These are phyloP conservation scores for Cydia fagiglandana DNA, from an alignment of 1,140 invertebrate genomes.

Conservation along the genomic window DNA sequence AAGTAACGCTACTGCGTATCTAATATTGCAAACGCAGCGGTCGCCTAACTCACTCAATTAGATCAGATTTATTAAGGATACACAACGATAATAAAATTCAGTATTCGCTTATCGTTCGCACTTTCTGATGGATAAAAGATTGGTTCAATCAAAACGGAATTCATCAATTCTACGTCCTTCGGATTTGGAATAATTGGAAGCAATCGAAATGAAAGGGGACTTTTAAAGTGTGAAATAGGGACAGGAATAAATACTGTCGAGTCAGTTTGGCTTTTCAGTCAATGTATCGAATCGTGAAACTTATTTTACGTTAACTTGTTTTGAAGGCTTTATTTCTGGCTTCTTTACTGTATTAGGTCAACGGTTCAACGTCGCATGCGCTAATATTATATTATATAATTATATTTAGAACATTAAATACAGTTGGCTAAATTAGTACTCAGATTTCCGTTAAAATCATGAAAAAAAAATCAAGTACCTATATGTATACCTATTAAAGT, in stretches of 20 bases:
- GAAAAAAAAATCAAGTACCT: too few relatives aligned
- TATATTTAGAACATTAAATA: too few relatives aligned
- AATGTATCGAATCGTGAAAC: background rate
- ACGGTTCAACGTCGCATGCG: too few relatives aligned
- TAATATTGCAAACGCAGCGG: conserved; percentile 13
- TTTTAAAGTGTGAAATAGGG: background rate
- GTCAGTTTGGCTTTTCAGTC: background rate
- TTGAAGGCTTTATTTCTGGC: too few relatives aligned
- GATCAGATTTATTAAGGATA: conserved; percentile 17
- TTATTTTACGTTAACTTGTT: background rate
- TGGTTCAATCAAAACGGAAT: conserved; percentile 8
- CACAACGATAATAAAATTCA: conserved; percentile 17
- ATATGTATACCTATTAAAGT: too few relatives aligned
- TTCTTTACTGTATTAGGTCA: too few relatives aligned
- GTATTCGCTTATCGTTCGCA: conserved; percentile 5
- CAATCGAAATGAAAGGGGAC: background rate
- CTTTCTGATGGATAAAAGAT: conserved; percentile 3
- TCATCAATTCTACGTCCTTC: background rate
- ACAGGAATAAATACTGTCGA: background rate
- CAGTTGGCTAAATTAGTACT: too few relatives aligned
- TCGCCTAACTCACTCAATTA: background rate
- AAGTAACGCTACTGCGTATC: background rate
- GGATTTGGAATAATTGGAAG: conserved; percentile 2
- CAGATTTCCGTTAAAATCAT: too few relatives aligned
- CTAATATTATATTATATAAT: too few relatives aligned